Evolutionary conservation across 2,113 vertebrate species (phyloP).

Genomic region (Neopipo cinnamomea): DNA sequence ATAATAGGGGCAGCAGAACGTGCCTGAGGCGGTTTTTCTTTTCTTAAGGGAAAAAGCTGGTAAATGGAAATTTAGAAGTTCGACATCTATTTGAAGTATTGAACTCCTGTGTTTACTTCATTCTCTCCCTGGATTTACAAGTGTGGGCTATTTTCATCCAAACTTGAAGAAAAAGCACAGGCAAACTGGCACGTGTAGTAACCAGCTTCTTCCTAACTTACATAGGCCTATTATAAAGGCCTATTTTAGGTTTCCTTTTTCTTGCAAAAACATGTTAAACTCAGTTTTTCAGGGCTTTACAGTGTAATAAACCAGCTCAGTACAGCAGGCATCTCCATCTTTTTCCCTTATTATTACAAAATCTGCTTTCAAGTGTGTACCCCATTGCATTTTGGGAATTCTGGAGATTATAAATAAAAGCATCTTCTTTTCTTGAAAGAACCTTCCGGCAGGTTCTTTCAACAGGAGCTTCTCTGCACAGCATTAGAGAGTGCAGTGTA

Average conservation of each 20-base stretch:
- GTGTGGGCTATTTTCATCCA: not conserved
- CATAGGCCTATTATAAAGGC: not conserved
- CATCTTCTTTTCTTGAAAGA: slow-evolving; percentile 25
- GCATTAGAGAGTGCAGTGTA: not conserved
- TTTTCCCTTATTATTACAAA: slow-evolving; percentile 10
- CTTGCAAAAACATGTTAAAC: slow-evolving; percentile 12
- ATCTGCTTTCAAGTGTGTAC: slow-evolving; percentile 29
- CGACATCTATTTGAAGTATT: not conserved
- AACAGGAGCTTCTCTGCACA: not conserved
- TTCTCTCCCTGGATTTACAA: not conserved
- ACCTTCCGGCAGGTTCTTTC: slow-evolving; percentile 5
- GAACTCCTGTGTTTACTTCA: not conserved
- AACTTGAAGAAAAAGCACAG: not conserved
- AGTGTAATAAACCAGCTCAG: not conserved
- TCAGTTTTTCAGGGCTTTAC: not conserved
- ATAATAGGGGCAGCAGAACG: not conserved
- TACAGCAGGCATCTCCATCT: slow-evolving; percentile 1
- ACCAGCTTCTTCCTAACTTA: not conserved
- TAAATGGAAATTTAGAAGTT: slow-evolving; percentile 29
- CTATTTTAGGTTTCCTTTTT: not conserved
- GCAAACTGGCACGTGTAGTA: not conserved
- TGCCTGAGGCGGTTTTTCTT: not conserved
- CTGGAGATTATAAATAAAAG: slow-evolving; percentile 45
- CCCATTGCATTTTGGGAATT: not conserved
- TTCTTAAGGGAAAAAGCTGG: not conserved